These are phyloP conservation scores for Opisthocomus hoazin DNA, from an alignment of 2,113 vertebrate species.

Conservation along the genomic window DNA sequence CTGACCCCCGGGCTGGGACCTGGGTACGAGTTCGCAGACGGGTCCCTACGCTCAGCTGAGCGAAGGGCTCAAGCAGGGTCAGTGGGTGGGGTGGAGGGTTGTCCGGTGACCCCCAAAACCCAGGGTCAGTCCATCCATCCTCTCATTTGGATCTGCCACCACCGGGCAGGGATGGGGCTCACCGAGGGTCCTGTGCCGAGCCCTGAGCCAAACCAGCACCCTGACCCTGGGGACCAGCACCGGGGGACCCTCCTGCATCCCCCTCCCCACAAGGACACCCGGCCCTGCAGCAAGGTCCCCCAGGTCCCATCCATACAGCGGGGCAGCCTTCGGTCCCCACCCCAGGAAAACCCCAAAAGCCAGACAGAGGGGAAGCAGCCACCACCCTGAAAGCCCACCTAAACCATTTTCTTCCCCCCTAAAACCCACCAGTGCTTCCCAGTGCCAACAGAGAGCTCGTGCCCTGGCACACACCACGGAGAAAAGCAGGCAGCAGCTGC, in stretches of 20 bases:
- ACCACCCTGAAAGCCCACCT: not conserved
- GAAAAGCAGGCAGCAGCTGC: slow-evolving; percentile 46
- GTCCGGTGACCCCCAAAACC: not conserved
- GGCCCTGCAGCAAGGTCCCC: fast-evolving
- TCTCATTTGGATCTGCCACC: not conserved
- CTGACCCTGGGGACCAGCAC: not conserved
- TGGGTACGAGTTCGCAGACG: fast-evolving
- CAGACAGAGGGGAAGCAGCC: fast-evolving
- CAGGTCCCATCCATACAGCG: fast-evolving
- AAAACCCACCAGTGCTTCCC: not conserved
- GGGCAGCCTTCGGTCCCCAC: not conserved
- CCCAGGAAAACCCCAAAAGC: not conserved
- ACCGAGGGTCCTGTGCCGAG: too few species aligned
- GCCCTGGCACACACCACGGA: not conserved
- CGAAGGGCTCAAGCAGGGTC: fast-evolving
- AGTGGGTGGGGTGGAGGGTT: not conserved
- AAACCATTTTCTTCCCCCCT: not conserved
- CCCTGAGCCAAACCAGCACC: not conserved
- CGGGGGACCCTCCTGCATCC: fast-evolving
- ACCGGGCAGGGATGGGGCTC: not conserved
- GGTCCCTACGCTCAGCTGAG: fast-evolving
- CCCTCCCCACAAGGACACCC: fast-evolving
- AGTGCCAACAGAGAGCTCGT: not conserved
- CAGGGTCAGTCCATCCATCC: not conserved
- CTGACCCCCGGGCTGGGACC: fast-evolving